Evolutionary conservation across 2,797 vertebrate genomes (phyloP).

Genomic region (Macroramphosus scolopax): DNA sequence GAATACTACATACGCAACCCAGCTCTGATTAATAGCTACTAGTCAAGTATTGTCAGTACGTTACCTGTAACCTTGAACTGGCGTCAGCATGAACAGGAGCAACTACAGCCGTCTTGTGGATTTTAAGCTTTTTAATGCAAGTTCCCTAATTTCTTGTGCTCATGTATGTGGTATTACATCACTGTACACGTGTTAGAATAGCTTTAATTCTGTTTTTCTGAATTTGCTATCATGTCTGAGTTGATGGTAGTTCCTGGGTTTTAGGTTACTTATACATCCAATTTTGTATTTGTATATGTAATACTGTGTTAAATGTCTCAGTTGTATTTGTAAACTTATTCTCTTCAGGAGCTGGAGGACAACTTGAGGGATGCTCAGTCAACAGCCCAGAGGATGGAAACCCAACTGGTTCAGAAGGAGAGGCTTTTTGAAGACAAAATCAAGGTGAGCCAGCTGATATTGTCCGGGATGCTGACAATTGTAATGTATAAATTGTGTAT

Average conservation of each 20-base stretch:
- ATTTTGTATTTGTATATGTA: neutral
- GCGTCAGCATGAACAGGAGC: conserved; percentile 58
- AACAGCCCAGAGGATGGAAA: conserved; percentile 91
- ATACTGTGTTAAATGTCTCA: neutral
- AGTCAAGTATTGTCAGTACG: conserved; percentile 6
- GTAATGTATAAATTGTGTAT: no score
- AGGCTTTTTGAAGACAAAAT: conserved; percentile 96
- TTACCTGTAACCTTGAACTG: conserved; percentile 16
- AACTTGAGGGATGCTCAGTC: conserved; percentile 94
- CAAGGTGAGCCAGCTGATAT: conserved; percentile 79
- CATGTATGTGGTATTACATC: no score
- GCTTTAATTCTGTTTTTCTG: neutral
- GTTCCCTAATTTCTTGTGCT: conserved; percentile 21
- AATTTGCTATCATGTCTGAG: neutral
- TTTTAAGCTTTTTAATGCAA: conserved; percentile 67
- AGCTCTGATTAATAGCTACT: conserved; percentile 14
- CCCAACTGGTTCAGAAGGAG: conserved; percentile 95
- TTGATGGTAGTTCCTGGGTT: no score
- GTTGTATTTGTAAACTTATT: conserved; percentile 8
- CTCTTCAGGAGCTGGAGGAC: conserved; percentile 90
- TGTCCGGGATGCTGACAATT: neutral
- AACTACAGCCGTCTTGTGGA: conserved; percentile 46
- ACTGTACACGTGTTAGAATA: no score
- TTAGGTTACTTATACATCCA: no score
- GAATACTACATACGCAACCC: neutral